Conservation (phyloP, 2,888 invertebrate species). For the Eledona agricola region DNA sequence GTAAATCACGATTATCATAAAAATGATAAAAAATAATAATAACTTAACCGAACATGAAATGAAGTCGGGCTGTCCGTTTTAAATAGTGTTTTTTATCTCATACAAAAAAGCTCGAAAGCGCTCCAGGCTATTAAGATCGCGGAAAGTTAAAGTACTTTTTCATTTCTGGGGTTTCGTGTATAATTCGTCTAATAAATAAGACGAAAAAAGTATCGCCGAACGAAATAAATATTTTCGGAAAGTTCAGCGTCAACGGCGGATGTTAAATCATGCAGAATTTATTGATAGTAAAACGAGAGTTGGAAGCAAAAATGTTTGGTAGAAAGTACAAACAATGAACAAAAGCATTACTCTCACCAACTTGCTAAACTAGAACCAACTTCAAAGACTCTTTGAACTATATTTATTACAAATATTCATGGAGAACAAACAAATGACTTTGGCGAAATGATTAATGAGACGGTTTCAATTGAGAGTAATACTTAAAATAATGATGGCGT, state of each 20-base stretch:
- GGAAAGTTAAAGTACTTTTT: constrained; percentile 42
- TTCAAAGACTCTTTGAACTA: constrained; percentile 24
- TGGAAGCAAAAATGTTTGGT: constrained; percentile 15
- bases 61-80: constrained; percentile 39
- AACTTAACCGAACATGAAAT: constrained; percentile 37
- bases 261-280: constrained; percentile 25
- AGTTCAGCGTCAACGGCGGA: constrained; percentile 18
- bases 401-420: constrained; percentile 30
- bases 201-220: constrained; percentile 14
- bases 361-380: constrained; percentile 19
- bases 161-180: constrained; percentile 37
- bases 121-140: constrained; percentile 42
- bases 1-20: constrained; percentile 34
- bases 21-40: constrained; percentile 37
- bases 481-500: constrained; percentile 35
- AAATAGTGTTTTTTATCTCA: constrained; percentile 39
- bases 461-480: constrained; percentile 29
- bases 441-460: constrained; percentile 33
- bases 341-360: constrained; percentile 9
- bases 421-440: constrained; percentile 29
- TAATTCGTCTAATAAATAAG: constrained; percentile 18
- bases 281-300: constrained; percentile 26
- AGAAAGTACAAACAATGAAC: constrained; percentile 16
- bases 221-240: constrained; percentile 23
- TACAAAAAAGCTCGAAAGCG: constrained; percentile 34